phyloP scores from a whole-genome alignment of 1,140 invertebrate species.

The Aphidius ervi region DNA sequence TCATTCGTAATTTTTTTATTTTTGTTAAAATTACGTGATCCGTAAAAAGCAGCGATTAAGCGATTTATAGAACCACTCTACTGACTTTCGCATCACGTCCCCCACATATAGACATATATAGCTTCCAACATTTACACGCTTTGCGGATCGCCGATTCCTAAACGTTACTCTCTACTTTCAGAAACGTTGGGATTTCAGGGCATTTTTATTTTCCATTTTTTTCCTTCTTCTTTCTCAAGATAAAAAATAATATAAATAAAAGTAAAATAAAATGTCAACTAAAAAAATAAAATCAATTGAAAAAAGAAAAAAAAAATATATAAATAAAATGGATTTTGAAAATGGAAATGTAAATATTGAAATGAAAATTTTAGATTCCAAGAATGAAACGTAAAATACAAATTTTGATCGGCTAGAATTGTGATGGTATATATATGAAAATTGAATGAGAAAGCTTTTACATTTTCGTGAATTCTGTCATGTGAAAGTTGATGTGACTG shows the following conservation, averaged over 20 bases:
- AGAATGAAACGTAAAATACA: neutral
- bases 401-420: neutral
- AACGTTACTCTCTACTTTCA: constrained; percentile 4
- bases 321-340: neutral
- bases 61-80: constrained; percentile 33
- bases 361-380: no score
- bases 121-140: constrained; percentile 19
- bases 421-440: neutral
- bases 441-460: no score
- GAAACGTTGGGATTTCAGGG: no score
- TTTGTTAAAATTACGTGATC: constrained; percentile 39
- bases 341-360: no score
- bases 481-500: neutral
- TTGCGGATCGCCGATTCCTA: constrained; percentile 3
- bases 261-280: neutral
- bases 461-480: no score
- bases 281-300: neutral
- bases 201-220: no score
- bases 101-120: neutral
- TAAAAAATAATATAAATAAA: neutral
- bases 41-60: constrained; percentile 45
- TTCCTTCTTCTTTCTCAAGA: neutral
- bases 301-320: neutral
- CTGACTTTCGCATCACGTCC: neutral
- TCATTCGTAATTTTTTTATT: constrained; percentile 28